Conservation (phyloP, 2,888 invertebrate genomes). For the Apamea anceps region DNA sequence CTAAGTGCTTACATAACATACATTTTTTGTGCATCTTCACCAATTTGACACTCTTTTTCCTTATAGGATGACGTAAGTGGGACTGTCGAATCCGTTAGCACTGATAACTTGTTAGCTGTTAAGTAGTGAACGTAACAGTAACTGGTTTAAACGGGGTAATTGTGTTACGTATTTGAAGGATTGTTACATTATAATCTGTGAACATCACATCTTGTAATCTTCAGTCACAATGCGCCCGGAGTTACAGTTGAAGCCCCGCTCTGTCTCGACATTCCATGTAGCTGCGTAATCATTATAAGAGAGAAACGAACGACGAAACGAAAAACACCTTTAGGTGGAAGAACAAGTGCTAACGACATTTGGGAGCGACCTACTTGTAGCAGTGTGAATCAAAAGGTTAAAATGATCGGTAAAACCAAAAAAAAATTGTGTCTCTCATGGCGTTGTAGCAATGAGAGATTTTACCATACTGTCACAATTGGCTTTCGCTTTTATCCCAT, state of each 20-base stretch:
- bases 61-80: conserved; percentile 23
- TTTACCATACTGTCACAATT: not conserved
- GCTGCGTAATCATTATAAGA: conserved; percentile 3
- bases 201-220: conserved; percentile 27
- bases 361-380: not conserved
- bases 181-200: conserved; percentile 40
- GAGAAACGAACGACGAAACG: not conserved
- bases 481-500: conserved; percentile 9
- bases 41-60: conserved; percentile 29
- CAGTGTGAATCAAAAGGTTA: not conserved
- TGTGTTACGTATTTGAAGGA: conserved; percentile 30
- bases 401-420: not conserved
- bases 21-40: conserved; percentile 16
- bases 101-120: conserved; percentile 30
- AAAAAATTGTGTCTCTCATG: not conserved
- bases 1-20: conserved; percentile 13
- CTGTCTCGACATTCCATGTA: not conserved
- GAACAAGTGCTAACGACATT: not conserved
- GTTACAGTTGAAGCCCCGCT: not conserved
- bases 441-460: not conserved
- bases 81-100: conserved; percentile 22
- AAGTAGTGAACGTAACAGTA: conserved; percentile 34
- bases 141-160: conserved; percentile 26
- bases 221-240: not conserved
- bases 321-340: not conserved